A percentile compares a stretch with the other conserved stretches of the same genome.
These are phyloP conservation scores for Chironomus tepperi DNA, from an alignment of 1,140 invertebrate genomes.

Conservation along the genomic window DNA sequence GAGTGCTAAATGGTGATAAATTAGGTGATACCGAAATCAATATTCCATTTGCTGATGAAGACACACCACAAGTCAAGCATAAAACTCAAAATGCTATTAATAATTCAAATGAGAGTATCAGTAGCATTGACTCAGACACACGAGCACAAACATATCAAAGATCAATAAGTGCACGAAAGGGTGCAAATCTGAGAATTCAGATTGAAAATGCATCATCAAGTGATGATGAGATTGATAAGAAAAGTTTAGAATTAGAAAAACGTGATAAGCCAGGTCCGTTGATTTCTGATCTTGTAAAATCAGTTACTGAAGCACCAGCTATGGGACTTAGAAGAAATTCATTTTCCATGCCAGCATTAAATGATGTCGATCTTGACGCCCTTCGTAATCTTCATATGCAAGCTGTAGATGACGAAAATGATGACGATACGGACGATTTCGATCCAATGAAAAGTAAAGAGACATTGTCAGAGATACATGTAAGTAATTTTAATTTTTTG, in stretches of 20 bases:
- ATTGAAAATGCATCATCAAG: not conserved
- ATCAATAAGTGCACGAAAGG: not conserved
- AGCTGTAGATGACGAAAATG: slow-evolving; percentile 27
- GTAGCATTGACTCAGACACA: not conserved
- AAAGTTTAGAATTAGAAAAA: not conserved
- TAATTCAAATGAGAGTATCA: not conserved
- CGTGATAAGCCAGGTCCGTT: not conserved
- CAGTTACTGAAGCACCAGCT: slow-evolving; percentile 30
- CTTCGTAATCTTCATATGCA: slow-evolving; percentile 36
- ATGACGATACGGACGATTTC: slow-evolving; percentile 24
- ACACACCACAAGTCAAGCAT: not conserved
- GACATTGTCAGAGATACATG: slow-evolving; percentile 24
- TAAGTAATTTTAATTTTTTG: not conserved
- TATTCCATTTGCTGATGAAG: slow-evolving; percentile 15
- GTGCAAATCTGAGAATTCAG: not conserved
- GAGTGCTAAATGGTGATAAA: not conserved
- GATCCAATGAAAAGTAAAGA: slow-evolving; percentile 27
- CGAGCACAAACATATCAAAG: not conserved
- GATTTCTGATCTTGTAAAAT: not conserved
- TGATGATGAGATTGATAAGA: not conserved
- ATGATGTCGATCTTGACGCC: slow-evolving; percentile 39
- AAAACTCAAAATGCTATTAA: not conserved
- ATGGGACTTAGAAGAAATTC: slow-evolving; percentile 40
- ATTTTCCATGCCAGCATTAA: slow-evolving; percentile 42
- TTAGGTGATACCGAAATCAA: not conserved